Evolutionary conservation across 2,888 invertebrate species (phyloP).

Genomic region (Zygogramma bicolorata): DNA sequence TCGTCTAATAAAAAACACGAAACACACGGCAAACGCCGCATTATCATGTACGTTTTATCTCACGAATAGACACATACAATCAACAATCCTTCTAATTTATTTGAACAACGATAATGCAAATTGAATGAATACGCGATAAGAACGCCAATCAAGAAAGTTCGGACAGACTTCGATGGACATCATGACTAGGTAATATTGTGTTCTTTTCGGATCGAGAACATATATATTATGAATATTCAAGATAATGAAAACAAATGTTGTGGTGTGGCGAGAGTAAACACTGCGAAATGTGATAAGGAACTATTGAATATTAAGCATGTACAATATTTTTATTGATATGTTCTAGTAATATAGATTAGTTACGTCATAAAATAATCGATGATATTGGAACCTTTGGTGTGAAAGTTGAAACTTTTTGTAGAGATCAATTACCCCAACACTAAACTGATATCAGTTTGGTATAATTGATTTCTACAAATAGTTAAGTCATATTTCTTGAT

Average conservation of each 20-base stretch:
- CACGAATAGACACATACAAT: constrained; percentile 1
- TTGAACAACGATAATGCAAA: constrained; percentile 33
- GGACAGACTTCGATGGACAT: not conserved
- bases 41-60: constrained; percentile 35
- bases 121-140: constrained; percentile 19
- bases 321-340: not conserved
- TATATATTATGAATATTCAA: not conserved
- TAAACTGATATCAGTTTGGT: too few species aligned
- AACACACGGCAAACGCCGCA: not conserved
- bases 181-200: not conserved
- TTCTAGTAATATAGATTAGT: not conserved
- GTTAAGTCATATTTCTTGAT: too few species aligned
- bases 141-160: not conserved
- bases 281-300: not conserved
- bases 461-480: too few species aligned
- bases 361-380: too few species aligned
- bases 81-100: constrained; percentile 27
- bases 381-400: too few species aligned
- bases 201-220: not conserved
- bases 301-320: not conserved
- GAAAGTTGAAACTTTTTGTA: too few species aligned
- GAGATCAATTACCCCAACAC: too few species aligned
- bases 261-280: not conserved
- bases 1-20: not conserved
- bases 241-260: constrained; percentile 4